phyloP scores from a whole-genome alignment of 2,113 vertebrate species.

The Rhinoderma darwinii region DNA sequence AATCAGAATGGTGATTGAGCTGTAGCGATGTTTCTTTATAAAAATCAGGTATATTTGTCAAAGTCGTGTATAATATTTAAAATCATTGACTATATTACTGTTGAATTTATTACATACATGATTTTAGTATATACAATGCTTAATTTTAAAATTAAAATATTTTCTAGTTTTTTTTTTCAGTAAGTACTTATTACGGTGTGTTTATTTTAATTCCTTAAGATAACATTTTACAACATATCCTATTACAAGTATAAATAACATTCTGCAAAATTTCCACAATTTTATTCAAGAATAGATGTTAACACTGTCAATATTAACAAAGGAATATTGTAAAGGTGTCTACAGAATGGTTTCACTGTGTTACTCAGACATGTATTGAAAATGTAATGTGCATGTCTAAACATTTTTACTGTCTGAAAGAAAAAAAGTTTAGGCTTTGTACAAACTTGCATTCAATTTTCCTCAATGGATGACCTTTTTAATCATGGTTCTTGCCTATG shows the following conservation, averaged over 20 bases:
- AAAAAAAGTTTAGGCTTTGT: slow-evolving; percentile 32
- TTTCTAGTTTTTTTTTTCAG: background rate
- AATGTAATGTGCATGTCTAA: slow-evolving; percentile 3
- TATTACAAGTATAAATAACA: background rate
- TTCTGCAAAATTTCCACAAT: background rate
- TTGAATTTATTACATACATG: background rate
- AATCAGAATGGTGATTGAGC: too few species aligned
- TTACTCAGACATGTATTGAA: background rate
- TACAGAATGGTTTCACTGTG: background rate
- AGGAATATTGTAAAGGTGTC: slow-evolving; percentile 31
- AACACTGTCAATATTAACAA: slow-evolving; percentile 28
- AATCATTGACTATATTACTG: background rate
- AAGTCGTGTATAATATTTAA: background rate
- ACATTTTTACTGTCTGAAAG: slow-evolving; percentile 21
- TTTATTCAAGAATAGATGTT: slow-evolving; percentile 17
- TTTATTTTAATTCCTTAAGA: background rate
- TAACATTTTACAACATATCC: background rate
- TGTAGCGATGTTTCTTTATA: background rate
- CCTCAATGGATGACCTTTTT: slow-evolving; percentile 52
- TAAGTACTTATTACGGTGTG: background rate
- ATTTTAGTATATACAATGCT: background rate
- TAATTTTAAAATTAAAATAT: background rate
- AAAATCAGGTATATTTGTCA: background rate
- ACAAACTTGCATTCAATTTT: slow-evolving; percentile 53
- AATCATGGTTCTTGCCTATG: slow-evolving; percentile 50